Conservation (phyloP, 2,797 vertebrate species). For the Thaleichthys pacificus region DNA sequence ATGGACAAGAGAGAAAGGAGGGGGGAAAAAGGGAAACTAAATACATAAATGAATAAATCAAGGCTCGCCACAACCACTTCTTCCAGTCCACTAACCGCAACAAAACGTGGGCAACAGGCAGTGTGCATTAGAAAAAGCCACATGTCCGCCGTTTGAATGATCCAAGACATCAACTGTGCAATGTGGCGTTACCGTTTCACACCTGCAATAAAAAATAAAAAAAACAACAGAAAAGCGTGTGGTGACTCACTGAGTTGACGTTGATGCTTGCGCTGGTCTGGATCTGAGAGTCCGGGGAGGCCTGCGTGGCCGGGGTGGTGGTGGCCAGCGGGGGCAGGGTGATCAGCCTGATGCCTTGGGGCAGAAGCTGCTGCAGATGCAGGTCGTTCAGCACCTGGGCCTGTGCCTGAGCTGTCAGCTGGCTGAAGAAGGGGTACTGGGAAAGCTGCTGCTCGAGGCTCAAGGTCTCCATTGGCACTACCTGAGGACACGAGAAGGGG, state of each 20-base stretch:
- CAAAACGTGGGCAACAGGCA: neutral
- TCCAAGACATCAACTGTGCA: no score
- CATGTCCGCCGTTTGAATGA: no score
- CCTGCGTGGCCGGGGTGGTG: conserved; percentile 79
- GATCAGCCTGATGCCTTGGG: conserved; percentile 84
- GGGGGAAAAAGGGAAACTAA: no score
- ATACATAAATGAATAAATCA: no score
- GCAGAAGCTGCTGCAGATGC: conserved; percentile 64
- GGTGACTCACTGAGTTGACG: conserved; percentile 85
- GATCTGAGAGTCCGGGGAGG: conserved; percentile 82
- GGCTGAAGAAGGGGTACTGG: conserved; percentile 90
- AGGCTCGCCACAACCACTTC: no score
- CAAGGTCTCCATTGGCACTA: conserved; percentile 83
- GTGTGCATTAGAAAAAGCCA: neutral
- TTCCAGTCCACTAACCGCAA: no score
- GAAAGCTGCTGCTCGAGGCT: conserved; percentile 94
- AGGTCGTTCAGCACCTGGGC: conserved; percentile 75
- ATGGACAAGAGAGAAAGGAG: no score
- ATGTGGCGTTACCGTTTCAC: neutral
- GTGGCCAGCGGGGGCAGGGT: conserved; percentile 84
- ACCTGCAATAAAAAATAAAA: neutral
- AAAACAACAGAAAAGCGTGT: no score
- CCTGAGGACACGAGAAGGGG: conserved; percentile 61
- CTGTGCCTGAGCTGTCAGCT: conserved; percentile 80
- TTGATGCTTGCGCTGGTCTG: conserved; percentile 87